Evolutionary conservation across 2,113 vertebrate genomes (phyloP).

Genomic region (Gasterosteus nipponicus): DNA sequence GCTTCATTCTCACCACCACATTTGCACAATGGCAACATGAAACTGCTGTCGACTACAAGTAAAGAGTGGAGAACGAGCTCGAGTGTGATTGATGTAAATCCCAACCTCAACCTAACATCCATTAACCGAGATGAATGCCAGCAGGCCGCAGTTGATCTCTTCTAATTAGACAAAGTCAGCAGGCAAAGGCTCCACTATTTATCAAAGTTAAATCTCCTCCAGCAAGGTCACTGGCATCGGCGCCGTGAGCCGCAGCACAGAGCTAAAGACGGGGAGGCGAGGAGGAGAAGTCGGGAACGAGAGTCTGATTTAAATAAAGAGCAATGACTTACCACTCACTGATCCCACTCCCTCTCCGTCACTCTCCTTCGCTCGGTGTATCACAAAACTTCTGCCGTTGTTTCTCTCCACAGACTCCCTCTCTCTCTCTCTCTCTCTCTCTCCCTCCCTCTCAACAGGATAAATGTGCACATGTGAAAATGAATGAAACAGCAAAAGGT

Average conservation of each 20-base stretch:
- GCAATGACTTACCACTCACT: slow-evolving; percentile 68
- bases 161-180: slow-evolving; percentile 44
- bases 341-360: slow-evolving; percentile 33
- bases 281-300: background rate
- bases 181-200: slow-evolving; percentile 20
- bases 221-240: slow-evolving; percentile 32
- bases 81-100: slow-evolving; percentile 53
- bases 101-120: slow-evolving; percentile 34
- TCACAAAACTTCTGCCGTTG: slow-evolving; percentile 70
- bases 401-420: slow-evolving; percentile 24
- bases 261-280: background rate
- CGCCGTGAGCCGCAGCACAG: slow-evolving; percentile 5
- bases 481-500: slow-evolving; percentile 22
- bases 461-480: slow-evolving; percentile 29
- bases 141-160: slow-evolving; percentile 30
- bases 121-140: slow-evolving; percentile 43
- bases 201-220: slow-evolving; percentile 35
- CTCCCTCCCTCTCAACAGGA: slow-evolving; percentile 13
- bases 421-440: slow-evolving; percentile 29
- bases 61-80: background rate
- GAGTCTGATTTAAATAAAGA: background rate
- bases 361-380: slow-evolving; percentile 42
- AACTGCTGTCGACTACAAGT: background rate
- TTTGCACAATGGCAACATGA: slow-evolving; percentile 31
- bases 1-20: slow-evolving; percentile 20